Evolutionary conservation across 2,113 vertebrate species (phyloP), one percentile per base, ranked within the genome.

Genomic region (Oreamnos americanus): DNA sequence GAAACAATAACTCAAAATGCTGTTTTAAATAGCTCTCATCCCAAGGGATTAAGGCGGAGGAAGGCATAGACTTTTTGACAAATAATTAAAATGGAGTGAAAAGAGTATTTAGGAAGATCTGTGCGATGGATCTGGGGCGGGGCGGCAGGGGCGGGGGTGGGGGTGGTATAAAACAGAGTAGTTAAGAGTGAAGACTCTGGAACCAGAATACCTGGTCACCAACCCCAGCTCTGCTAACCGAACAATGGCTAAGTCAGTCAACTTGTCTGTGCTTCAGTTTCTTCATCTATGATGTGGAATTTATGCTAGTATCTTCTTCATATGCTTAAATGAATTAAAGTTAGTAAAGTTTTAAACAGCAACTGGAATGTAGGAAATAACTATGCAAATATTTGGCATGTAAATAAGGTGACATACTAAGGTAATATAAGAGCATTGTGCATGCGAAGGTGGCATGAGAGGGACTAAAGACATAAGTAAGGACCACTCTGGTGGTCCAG

Each of bases 281-380:
- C 33, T 45, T 95, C 10, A 30, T 58, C 16, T 82, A 2, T 49
- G 6, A 86, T 28, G 58, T 47, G n/a, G 4, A 11, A 28, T 43
- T 86, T 86, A 57, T n/a, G 64, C 9, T 23, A 85, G 16, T 21
- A 58, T 2, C 23, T 58, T 87, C 79, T n/a, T 71, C 55, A 30
- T 26, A 6, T 36, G 17, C 25, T 71, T 96, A 87, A 45, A 26
- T 39, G 21, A 89, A 82, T 14, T 53, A 58, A 71, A n/a, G 9
- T 39, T 85, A 92, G 17, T n/a, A 74, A 96, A 93, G 21, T 84
- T 33, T 95, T 91, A 79, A 89, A 45, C 1, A 58, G 4, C 47
- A 2, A 43, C 12, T 36, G 26, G 6, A 43, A 36, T 30, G 15
- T 10, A 71, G 9, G 47, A 85, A 93, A 71, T 6, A 71, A 71